Percentiles rank a stretch among this genome's conserved stretches.
Evolutionary conservation across 2,113 vertebrate genomes (phyloP).

Genomic region (Coturnix japonica): DNA sequence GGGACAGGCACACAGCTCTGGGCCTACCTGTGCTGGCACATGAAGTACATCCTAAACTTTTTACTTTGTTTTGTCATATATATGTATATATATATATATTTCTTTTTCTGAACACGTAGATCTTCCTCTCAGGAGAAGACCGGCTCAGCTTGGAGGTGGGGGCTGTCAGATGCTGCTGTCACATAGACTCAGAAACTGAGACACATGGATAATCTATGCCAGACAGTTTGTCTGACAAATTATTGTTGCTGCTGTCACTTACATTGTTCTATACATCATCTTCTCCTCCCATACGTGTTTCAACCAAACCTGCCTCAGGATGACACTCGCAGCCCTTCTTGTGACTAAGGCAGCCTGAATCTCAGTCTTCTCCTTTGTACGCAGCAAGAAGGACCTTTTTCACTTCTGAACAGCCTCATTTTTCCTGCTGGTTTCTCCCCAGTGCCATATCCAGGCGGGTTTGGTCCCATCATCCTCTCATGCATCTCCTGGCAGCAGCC

Average conservation of each 20-base stretch:
- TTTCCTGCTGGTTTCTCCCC: neutral
- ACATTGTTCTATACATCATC: conserved; percentile 26
- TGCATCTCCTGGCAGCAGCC: neutral
- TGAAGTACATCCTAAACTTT: neutral
- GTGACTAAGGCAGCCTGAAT: neutral
- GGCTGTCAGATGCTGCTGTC: conserved; percentile 60
- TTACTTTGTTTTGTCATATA: neutral
- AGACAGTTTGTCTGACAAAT: conserved; percentile 67
- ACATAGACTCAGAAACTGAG: conserved; percentile 58
- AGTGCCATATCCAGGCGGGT: neutral
- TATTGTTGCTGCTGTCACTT: conserved; percentile 65
- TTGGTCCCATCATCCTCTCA: neutral
- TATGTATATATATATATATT: neutral
- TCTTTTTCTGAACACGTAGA: neutral
- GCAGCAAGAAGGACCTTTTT: neutral
- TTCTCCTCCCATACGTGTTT: conserved; percentile 40
- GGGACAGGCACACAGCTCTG: neutral
- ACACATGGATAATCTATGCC: conserved; percentile 39
- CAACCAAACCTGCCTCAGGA: conserved; percentile 21
- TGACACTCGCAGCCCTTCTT: conserved; percentile 7
- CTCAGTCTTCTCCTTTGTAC: neutral
- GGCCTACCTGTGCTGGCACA: neutral
- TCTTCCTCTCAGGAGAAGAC: conserved; percentile 15
- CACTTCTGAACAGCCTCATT: neutral
- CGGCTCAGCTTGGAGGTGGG: conserved; percentile 45